Evolutionary conservation across 2,113 vertebrate genomes (phyloP), one percentile per base, ranked within the genome.

Genomic region (Cyprinodon brontotheroides): DNA sequence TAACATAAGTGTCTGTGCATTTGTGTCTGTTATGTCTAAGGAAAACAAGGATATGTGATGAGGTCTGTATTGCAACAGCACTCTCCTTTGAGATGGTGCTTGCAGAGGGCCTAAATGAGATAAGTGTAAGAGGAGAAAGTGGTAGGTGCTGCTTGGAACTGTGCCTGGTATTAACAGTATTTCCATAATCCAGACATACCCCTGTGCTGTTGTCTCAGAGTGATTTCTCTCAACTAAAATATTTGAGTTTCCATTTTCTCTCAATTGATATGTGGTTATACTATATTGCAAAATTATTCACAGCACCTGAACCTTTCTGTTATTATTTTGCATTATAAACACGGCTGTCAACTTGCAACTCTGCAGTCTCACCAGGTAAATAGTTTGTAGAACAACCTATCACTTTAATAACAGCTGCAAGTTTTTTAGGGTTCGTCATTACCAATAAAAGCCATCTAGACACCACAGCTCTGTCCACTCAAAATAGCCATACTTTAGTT

Each of bases 31-130:
- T 74, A 63, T 63, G 85, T 64, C 61, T 48, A 20, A 53, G 75
- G 78, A 61, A 75, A 80, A 79, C 41, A 11, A 68, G 71, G 70
- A 72, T 72, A 72, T 68, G 65, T 47, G 79, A 84, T 80, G 66
- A 83, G 85, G 82, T 85, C 71, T 82, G 74, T 74, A 74, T 79
- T 73, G 76, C 65, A 75, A 79, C 66, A 11, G 72, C 72, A 48
- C 76, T 76, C 74, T 85, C 82, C 81, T 78, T 9, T 50, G 84
- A 92, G 89, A 77, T 60, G 1, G 14, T 14, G 53, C 76, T 73
- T 63, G 47, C 63, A 50, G 74, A 79, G 68, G 50, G 84, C 82
- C 80, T 78, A 81, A 83, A 89, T 82, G 77, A 84, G 79, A 87
- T 85, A 75, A 79, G 64, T 80, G 85, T 81, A 71, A 81, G 70